These are phyloP conservation scores for Brachyhypopomus occidentalis DNA, from an alignment of 2,113 vertebrate species.

Conservation along the genomic window DNA sequence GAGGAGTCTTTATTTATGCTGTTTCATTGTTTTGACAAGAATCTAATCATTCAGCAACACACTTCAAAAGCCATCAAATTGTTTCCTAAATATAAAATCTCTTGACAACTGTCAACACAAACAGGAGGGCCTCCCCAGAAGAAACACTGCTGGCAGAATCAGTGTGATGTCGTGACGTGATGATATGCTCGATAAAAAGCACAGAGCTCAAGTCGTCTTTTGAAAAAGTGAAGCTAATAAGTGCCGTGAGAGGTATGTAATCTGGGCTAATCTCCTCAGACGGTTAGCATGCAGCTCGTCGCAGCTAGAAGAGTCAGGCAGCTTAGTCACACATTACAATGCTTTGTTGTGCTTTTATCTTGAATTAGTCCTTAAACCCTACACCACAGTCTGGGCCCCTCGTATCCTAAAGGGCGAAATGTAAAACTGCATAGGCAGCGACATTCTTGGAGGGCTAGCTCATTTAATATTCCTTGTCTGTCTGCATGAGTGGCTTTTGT, in stretches of 20 bases:
- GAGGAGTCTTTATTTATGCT: background rate
- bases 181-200: constrained; percentile 11
- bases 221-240: constrained; percentile 33
- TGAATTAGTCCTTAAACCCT: constrained; percentile 63
- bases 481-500: constrained; percentile 55
- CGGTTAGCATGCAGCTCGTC: constrained; percentile 26
- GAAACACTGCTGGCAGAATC: background rate
- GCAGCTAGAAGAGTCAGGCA: constrained; percentile 49
- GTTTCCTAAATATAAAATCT: background rate
- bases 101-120: background rate
- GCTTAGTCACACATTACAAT: constrained; percentile 61
- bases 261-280: constrained; percentile 26
- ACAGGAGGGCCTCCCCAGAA: background rate
- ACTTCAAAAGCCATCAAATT: background rate
- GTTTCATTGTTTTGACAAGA: background rate
- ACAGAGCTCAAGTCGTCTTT: constrained; percentile 15
- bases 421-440: constrained; percentile 30
- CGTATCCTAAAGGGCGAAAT: constrained; percentile 20
- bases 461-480: constrained; percentile 67
- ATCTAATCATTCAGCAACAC: background rate
- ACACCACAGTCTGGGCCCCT: background rate
- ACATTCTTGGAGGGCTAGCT: constrained; percentile 66
- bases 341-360: constrained; percentile 64
- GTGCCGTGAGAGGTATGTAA: constrained; percentile 40
- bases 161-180: background rate